These are phyloP conservation scores for Thripadectes ignobilis DNA, from an alignment of 2,797 vertebrate genomes.

Conservation along the genomic window DNA sequence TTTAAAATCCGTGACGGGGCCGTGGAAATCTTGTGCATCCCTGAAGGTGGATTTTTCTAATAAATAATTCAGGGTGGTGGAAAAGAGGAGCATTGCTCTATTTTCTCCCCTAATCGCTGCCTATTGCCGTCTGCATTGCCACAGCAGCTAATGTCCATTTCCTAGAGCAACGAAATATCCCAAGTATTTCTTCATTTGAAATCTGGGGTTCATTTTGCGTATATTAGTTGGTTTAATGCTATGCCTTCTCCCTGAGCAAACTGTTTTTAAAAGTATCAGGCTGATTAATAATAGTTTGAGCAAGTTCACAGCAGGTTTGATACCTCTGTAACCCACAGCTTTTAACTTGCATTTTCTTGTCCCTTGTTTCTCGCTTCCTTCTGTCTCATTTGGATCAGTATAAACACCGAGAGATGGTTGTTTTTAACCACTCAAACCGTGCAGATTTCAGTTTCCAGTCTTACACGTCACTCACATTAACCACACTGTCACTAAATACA, in stretches of 20 bases:
- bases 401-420: background rate
- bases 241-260: background rate
- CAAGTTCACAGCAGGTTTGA: background rate
- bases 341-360: background rate
- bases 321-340: background rate
- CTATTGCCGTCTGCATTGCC: rapidly evolving
- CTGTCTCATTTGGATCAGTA: rapidly evolving
- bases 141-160: background rate
- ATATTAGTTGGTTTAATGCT: rapidly evolving
- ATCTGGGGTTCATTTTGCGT: rapidly evolving
- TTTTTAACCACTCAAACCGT: background rate
- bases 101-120: background rate
- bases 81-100: background rate
- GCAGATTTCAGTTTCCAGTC: background rate
- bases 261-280: background rate
- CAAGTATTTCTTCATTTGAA: background rate
- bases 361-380: background rate
- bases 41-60: background rate
- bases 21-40: background rate
- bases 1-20: rapidly evolving
- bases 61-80: background rate
- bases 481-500: background rate
- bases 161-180: background rate
- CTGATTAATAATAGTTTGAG: background rate
- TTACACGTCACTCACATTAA: background rate